phyloP scores from a whole-genome alignment of 64 coral and sea anemone genomes.

The Dendronephthya gigantea region DNA sequence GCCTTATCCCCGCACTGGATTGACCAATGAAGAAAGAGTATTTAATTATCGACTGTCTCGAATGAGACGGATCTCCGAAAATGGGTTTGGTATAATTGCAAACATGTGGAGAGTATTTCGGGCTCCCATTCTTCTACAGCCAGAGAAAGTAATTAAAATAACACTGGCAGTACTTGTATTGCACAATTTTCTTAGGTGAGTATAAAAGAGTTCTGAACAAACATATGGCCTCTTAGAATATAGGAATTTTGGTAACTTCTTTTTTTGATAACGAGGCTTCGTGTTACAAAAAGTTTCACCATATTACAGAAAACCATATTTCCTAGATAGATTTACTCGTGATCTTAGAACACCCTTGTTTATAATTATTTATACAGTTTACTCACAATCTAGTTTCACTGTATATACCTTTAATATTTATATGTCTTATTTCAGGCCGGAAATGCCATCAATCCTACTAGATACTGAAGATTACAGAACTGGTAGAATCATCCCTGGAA shows the following conservation, averaged over 20 bases:
- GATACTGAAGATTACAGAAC: conserved; percentile 29
- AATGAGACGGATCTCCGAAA: conserved; percentile 8
- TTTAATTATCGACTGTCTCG: conserved; percentile 14
- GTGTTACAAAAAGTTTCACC: no score
- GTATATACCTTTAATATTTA: not conserved
- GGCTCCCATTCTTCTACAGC: conserved; percentile 22
- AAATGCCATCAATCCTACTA: not conserved
- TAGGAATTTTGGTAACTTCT: no score
- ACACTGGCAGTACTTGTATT: conserved; percentile 27
- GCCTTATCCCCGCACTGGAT: conserved; percentile 35
- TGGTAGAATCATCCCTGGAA: conserved; percentile 24
- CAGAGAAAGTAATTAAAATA: conserved; percentile 32
- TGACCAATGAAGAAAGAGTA: conserved; percentile 31
- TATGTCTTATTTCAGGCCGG: not conserved
- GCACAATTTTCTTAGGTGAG: conserved; percentile 29
- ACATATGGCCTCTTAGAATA: no score
- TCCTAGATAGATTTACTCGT: no score
- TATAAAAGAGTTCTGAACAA: no score
- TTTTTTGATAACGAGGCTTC: no score
- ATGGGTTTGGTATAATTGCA: conserved; percentile 6
- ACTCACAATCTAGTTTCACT: no score
- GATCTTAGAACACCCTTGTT: no score
- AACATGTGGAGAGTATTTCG: conserved; percentile 20
- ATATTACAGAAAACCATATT: no score
- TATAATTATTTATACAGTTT: no score